A percentile compares a stretch with the other conserved stretches of the same genome.
Conservation (phyloP, 2,113 vertebrate species). For the Actinemys pallida region DNA sequence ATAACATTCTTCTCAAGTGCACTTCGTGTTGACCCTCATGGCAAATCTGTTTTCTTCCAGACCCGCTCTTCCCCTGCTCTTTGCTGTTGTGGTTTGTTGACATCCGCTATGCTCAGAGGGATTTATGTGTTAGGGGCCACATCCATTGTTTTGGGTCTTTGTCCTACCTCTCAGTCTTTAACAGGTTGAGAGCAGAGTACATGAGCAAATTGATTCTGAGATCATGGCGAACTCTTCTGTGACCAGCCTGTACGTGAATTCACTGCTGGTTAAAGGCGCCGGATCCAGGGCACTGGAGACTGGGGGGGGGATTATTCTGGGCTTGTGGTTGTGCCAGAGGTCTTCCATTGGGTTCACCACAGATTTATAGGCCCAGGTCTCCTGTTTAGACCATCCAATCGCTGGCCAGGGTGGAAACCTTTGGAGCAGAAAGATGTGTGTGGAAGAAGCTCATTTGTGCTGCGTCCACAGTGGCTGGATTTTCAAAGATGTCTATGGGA, state of each 20-base stretch:
- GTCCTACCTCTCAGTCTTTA: neutral
- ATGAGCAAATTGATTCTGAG: neutral
- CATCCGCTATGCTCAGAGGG: neutral
- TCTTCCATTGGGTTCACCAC: neutral
- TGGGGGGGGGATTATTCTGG: neutral
- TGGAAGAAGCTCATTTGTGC: neutral
- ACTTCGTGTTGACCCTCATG: neutral
- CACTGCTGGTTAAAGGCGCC: neutral
- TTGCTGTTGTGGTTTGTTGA: neutral
- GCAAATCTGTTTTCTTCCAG: neutral
- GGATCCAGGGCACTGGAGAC: neutral
- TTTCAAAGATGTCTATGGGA: neutral
- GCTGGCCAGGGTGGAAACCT: neutral
- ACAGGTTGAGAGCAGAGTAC: neutral
- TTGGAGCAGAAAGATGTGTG: neutral
- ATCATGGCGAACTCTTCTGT: neutral
- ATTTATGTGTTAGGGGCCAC: neutral
- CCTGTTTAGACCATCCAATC: neutral
- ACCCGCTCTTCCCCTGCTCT: neutral
- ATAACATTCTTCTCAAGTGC: neutral
- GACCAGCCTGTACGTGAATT: neutral
- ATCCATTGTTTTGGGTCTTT: neutral
- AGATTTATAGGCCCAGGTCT: neutral
- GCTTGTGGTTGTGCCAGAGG: neutral
- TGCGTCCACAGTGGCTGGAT: neutral